phyloP scores from a whole-genome alignment of 1,140 invertebrate genomes.

The Polypedilum pembai region DNA sequence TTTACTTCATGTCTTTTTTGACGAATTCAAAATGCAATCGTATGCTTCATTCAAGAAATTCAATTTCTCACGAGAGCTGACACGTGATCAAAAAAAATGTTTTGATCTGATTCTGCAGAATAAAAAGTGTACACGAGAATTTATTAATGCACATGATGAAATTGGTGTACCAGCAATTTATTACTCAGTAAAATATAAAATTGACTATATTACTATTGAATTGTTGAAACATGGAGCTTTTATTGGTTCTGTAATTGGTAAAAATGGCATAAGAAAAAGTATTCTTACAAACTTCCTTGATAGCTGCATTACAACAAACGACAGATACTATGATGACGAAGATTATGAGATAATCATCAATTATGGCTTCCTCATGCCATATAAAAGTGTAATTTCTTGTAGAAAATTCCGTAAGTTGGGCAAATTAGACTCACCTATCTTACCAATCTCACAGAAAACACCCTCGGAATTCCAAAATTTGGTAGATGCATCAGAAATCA shows the following conservation, averaged over 20 bases:
- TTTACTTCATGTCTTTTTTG: constrained; percentile 10
- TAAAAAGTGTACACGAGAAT: not conserved
- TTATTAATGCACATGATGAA: not conserved
- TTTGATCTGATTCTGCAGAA: not conserved
- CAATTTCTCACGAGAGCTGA: not conserved
- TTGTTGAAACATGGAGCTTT: constrained; percentile 45
- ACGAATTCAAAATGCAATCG: not conserved
- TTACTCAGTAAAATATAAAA: constrained; percentile 1
- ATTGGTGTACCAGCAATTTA: not conserved
- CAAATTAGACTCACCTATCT: constrained; percentile 33
- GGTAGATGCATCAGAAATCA: constrained; percentile 40
- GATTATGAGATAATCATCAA: constrained; percentile 64
- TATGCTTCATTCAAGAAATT: not conserved
- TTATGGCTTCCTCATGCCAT: constrained; percentile 59
- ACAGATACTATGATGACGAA: constrained; percentile 52
- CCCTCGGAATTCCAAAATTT: not conserved
- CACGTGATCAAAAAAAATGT: not conserved
- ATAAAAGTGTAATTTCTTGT: not conserved
- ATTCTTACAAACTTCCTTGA: constrained; percentile 62
- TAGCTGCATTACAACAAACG: constrained; percentile 56
- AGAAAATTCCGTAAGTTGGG: constrained; percentile 42
- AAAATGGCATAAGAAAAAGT: not conserved
- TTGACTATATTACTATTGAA: constrained; percentile 31
- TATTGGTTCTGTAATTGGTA: constrained; percentile 31
- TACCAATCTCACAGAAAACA: not conserved